phyloP scores from a whole-genome alignment of 2,113 vertebrate species.

The Salminus brasiliensis region DNA sequence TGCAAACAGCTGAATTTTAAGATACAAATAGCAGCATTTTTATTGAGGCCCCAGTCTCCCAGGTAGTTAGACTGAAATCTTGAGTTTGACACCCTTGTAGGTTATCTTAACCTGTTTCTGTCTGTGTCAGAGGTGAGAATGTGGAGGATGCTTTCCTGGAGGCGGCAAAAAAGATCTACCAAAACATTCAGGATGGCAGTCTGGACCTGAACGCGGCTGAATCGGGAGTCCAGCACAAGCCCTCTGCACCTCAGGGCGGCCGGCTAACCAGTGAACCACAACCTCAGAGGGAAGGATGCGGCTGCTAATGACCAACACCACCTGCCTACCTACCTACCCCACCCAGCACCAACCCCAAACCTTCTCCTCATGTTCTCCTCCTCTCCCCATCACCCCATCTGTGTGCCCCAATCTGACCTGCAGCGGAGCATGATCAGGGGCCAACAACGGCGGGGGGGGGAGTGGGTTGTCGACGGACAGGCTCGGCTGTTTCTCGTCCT shows the following conservation, averaged over 20 bases:
- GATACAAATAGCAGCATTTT: too few species aligned
- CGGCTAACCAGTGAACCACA: slow-evolving; percentile 91
- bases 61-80: too few species aligned
- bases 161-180: slow-evolving; percentile 98
- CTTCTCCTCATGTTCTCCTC: slow-evolving; percentile 1
- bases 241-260: slow-evolving; percentile 90
- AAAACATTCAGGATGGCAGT: slow-evolving; percentile 98
- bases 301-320: slow-evolving; percentile 87
- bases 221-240: slow-evolving; percentile 97
- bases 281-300: slow-evolving; percentile 92
- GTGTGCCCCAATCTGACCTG: not conserved
- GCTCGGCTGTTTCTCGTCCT: slow-evolving; percentile 57
- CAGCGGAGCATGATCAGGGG: slow-evolving; percentile 3
- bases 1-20: too few species aligned
- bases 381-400: not conserved
- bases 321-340: slow-evolving; percentile 4
- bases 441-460: not conserved
- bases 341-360: slow-evolving; percentile 14
- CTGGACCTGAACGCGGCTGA: slow-evolving; percentile 97
- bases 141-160: slow-evolving; percentile 97
- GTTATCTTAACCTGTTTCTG: not conserved
- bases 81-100: too few species aligned
- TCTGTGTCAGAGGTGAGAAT: slow-evolving; percentile 85
- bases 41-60: too few species aligned
- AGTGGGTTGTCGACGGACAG: slow-evolving; percentile 27